Conservation (phyloP, 2,113 vertebrate species). For the Rousettus leschenaultii region DNA sequence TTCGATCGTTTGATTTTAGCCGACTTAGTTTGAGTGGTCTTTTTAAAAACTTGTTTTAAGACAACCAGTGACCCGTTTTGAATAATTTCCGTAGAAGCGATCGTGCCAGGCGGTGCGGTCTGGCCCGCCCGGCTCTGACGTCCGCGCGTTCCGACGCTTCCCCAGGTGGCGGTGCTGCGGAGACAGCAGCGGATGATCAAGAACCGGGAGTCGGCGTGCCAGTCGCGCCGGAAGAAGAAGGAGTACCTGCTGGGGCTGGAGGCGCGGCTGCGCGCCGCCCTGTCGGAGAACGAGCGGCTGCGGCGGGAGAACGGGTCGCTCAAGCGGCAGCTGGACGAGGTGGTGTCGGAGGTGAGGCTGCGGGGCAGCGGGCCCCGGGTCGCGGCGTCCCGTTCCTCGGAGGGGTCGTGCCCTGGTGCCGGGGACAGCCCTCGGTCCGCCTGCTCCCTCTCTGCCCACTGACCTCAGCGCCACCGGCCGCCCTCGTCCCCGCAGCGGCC, state of each 20-base stretch:
- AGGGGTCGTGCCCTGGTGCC: too few species aligned
- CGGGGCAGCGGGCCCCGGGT: too few species aligned
- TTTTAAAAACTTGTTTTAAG: neutral
- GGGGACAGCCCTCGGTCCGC: too few species aligned
- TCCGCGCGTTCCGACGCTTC: neutral
- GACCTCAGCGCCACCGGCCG: too few species aligned
- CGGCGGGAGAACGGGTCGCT: constrained; percentile 93
- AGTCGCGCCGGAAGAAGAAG: constrained; percentile 96
- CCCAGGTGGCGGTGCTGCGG: constrained; percentile 86
- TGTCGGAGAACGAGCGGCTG: constrained; percentile 91
- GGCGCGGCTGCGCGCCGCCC: constrained; percentile 87
- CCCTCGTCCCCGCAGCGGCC: too few species aligned
- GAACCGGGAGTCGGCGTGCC: constrained; percentile 95
- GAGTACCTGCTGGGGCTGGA: constrained; percentile 94
- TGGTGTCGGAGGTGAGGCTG: constrained; percentile 88
- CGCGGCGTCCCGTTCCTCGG: too few species aligned
- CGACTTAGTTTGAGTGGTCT: neutral
- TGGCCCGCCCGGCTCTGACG: too few species aligned
- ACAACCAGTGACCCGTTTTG: neutral
- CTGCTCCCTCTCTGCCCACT: too few species aligned
- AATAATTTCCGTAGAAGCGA: neutral
- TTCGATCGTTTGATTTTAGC: neutral
- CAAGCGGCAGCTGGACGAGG: constrained; percentile 91
- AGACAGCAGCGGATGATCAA: constrained; percentile 97
- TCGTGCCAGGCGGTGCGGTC: rapidly evolving